Base-by-base conservation (phyloP, 2,888 invertebrate genomes). In the Pseudococcus jackbeardsleyi region DNA sequence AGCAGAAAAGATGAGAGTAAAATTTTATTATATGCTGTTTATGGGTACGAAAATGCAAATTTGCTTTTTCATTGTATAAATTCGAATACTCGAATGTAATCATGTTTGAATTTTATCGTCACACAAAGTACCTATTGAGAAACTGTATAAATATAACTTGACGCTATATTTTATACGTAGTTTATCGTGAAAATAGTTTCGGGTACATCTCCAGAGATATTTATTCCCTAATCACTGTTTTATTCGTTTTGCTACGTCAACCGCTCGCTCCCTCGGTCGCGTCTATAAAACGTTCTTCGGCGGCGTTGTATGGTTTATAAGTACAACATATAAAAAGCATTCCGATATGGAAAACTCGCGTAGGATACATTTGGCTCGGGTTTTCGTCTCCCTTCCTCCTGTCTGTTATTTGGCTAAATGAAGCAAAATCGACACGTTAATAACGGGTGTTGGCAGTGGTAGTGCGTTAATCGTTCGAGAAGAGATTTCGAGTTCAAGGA, bases 91-190 rank as follows among this genome's bases (percentile, higher is more conserved):
- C 68, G 68, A 72, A 72, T 72, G 68, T 72, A 72, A 72, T 72
- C 68, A 72, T 72, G 68, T 72, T 72, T 72, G 68, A 72, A 72
- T 72, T 72, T 72, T 72, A 72, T 72, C 68, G 68, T 72, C 68
- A 72, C 68, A 72, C 68, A 72, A 72, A 72, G 68, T 72, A 72
- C 68, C 68, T 72, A 72, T 72, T 72, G 68, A 72, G 68, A 72
- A 72, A 72, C 68, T 72, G 68, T 72, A 72, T 72, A 72, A 72
- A 72, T 72, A 72, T 72, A 72, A 72, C 68, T 72, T 72, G 68
- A 72, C 68, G 68, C 68, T 72, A 72, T 72, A 72, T 72, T 26
- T 72, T 33, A 72, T 72, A 72, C 68, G 68, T 72, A 72, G 68
- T 72, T 72, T 72, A 72, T 72, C 68, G 68, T 33, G 33, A 33